Evolutionary conservation across 2,888 invertebrate species (phyloP).

Genomic region (Drosophila nr. perissopoda): DNA sequence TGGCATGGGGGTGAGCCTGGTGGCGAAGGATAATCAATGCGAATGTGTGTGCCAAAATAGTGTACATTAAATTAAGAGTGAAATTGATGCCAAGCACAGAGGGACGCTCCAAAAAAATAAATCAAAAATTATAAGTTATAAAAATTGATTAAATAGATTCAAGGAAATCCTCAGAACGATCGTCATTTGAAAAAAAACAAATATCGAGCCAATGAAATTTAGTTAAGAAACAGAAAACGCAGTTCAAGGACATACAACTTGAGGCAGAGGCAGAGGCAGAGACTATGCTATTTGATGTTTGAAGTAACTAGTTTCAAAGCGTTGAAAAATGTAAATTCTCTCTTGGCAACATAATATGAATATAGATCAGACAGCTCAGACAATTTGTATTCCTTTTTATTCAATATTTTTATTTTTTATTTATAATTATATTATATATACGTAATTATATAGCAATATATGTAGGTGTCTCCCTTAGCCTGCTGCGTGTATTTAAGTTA

Average conservation of each 20-base stretch:
- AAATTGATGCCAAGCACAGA: slow-evolving; percentile 19
- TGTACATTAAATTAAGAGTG: slow-evolving; percentile 26
- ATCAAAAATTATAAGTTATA: not conserved
- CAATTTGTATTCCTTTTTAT: not conserved
- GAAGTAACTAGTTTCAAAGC: not conserved
- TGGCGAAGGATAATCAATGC: slow-evolving; percentile 35
- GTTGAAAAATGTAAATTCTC: not conserved
- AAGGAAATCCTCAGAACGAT: not conserved
- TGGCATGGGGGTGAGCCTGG: slow-evolving; percentile 4
- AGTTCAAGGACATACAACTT: too few species aligned
- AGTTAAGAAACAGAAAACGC: not conserved
- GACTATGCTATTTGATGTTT: too few species aligned
- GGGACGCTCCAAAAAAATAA: not conserved
- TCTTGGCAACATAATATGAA: not conserved
- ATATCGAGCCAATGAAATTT: not conserved
- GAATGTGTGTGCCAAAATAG: slow-evolving; percentile 36
- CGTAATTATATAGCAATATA: not conserved
- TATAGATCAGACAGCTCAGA: not conserved
- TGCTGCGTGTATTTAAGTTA: not conserved
- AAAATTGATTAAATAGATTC: not conserved
- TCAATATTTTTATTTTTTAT: not conserved
- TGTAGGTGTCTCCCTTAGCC: not conserved
- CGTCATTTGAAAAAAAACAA: not conserved
- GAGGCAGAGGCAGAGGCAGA: too few species aligned
- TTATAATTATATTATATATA: not conserved